Conservation (phyloP, 1,140 invertebrate genomes). For the Bicyclus anynana region DNA sequence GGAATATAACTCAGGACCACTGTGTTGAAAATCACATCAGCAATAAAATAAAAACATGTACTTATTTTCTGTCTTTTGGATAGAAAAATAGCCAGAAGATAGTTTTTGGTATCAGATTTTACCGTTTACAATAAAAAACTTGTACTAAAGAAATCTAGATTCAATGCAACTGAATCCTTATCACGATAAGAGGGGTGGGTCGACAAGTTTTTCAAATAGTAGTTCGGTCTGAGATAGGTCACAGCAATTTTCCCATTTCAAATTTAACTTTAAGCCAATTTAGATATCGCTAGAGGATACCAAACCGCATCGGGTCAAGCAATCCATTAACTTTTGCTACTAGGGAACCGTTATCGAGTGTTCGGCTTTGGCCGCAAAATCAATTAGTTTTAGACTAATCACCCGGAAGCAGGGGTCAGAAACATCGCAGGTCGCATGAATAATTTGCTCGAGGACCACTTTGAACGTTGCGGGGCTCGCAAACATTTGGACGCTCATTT, state of each 20-base stretch:
- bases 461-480: background rate
- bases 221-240: background rate
- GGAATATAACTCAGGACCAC: too few species aligned
- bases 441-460: conserved; percentile 31
- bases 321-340: background rate
- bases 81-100: too few species aligned
- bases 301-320: background rate
- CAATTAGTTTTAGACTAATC: conserved; percentile 54
- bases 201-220: too few species aligned
- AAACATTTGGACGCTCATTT: background rate
- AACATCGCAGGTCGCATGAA: conserved; percentile 40
- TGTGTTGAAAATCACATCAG: too few species aligned
- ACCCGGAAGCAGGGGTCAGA: conserved; percentile 37
- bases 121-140: too few species aligned
- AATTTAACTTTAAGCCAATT: background rate
- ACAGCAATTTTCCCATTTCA: background rate
- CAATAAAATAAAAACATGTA: too few species aligned
- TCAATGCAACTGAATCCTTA: too few species aligned
- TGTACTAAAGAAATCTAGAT: too few species aligned
- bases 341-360: background rate
- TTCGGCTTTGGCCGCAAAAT: conserved; percentile 29
- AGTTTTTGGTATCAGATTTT: too few species aligned
- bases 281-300: background rate
- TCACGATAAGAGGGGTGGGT: too few species aligned
- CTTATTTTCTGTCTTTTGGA: too few species aligned